These are phyloP conservation scores for Periparus ater DNA, from an alignment of 2,797 vertebrate species.

Conservation along the genomic window DNA sequence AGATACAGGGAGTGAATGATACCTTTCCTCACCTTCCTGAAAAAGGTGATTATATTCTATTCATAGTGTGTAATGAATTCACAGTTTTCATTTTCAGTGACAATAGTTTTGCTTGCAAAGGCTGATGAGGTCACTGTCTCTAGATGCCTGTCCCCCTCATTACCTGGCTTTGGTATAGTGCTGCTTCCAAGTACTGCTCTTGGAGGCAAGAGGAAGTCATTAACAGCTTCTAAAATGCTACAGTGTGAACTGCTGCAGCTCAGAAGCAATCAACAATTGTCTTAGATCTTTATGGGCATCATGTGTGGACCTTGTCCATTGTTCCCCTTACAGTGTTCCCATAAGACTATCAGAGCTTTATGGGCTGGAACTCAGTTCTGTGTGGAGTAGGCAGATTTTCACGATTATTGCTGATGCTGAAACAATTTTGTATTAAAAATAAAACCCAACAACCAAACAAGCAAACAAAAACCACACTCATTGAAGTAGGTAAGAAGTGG, in stretches of 20 bases:
- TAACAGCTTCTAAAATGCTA: background rate
- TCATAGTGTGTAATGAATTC: background rate
- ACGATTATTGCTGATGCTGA: background rate
- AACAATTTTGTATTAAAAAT: background rate
- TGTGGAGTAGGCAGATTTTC: background rate
- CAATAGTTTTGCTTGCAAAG: background rate
- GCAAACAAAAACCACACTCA: background rate
- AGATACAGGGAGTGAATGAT: background rate
- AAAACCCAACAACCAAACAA: rapidly evolving
- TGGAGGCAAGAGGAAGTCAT: background rate
- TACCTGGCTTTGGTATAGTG: background rate
- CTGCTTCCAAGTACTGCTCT: background rate
- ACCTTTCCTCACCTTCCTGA: background rate
- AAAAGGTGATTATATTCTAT: background rate
- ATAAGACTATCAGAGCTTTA: background rate
- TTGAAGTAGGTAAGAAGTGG: background rate
- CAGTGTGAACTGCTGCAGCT: background rate
- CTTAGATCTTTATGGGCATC: background rate
- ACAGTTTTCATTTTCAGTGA: background rate
- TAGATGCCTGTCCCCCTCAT: background rate
- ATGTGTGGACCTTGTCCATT: background rate
- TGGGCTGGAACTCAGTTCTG: background rate
- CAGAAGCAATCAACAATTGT: background rate
- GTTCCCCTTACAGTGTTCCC: background rate
- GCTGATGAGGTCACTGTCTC: background rate